These are phyloP conservation scores for Lasioglossum zephyrum DNA, from an alignment of 2,888 invertebrate genomes.

Conservation along the genomic window DNA sequence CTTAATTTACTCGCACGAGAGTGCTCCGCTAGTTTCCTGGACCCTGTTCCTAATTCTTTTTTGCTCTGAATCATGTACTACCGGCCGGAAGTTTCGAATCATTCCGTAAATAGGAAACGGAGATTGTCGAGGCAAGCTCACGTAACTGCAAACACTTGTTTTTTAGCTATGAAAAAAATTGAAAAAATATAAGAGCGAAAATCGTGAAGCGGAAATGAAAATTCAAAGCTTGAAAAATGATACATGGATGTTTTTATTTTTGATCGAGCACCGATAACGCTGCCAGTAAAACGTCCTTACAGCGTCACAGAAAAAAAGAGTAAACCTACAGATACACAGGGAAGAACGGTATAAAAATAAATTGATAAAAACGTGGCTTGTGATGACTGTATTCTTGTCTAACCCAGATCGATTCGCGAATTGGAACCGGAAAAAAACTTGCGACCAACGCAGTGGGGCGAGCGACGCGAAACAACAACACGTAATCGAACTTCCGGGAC, in stretches of 20 bases:
- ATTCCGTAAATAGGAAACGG: background rate
- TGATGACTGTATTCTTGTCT: background rate
- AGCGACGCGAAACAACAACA: conserved; percentile 15
- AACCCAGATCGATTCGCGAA: conserved; percentile 1
- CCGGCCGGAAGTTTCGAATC: background rate
- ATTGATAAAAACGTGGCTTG: background rate
- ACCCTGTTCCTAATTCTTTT: background rate
- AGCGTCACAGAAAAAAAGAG: background rate
- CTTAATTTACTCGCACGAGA: background rate
- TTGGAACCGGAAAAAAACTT: conserved; percentile 6
- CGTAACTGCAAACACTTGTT: background rate
- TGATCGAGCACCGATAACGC: background rate
- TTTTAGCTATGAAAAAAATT: background rate
- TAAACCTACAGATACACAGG: background rate
- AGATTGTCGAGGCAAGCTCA: background rate
- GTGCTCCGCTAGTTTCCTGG: conserved; percentile 10
- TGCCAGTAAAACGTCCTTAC: background rate
- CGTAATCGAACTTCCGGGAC: conserved; percentile 5
- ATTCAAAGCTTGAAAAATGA: background rate
- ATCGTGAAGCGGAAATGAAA: background rate
- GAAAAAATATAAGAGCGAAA: background rate
- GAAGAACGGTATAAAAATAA: background rate
- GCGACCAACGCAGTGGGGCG: background rate
- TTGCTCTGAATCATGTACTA: background rate
- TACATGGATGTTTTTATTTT: background rate